A percentile compares a stretch with the other conserved stretches of the same genome.
Evolutionary conservation across 1,140 invertebrate genomes (phyloP).

Genomic region (Sogatella furcifera): DNA sequence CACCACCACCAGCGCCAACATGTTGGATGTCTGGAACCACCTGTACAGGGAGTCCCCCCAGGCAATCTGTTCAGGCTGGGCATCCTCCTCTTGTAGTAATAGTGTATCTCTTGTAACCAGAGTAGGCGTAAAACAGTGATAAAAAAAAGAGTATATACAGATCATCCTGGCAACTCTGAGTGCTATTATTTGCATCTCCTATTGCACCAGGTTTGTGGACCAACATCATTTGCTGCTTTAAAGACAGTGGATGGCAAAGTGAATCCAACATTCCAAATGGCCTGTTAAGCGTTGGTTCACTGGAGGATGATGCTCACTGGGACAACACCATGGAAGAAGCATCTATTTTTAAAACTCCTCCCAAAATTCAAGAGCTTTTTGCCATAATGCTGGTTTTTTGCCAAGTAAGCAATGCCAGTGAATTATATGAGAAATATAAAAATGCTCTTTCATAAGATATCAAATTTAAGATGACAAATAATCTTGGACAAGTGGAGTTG

Average conservation of each 20-base stretch:
- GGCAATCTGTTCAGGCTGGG: too few species aligned
- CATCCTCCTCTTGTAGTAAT: too few species aligned
- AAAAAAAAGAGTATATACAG: conserved; percentile 30
- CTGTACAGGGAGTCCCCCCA: too few species aligned
- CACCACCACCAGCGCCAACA: too few species aligned
- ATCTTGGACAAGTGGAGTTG: too few species aligned
- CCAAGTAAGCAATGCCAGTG: too few species aligned
- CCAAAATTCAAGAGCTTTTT: background rate
- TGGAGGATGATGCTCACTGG: conserved; percentile 31
- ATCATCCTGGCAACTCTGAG: conserved; percentile 32
- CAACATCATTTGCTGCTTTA: conserved; percentile 31
- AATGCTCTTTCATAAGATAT: background rate
- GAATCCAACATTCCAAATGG: conserved; percentile 23
- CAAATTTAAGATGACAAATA: too few species aligned
- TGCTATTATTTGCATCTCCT: conserved; percentile 34
- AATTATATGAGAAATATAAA: too few species aligned
- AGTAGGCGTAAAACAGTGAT: too few species aligned
- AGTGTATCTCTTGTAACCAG: too few species aligned
- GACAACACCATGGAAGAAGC: conserved; percentile 7
- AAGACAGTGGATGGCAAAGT: conserved; percentile 28
- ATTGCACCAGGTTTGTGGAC: conserved; percentile 32
- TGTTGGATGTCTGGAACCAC: too few species aligned
- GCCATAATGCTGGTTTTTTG: background rate
- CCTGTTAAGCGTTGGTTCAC: conserved; percentile 20
- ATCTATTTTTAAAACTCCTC: background rate